Evolutionary conservation across 92 coral and sea anemone species (phyloP).

Genomic region (Scolanthus callimorphus): DNA sequence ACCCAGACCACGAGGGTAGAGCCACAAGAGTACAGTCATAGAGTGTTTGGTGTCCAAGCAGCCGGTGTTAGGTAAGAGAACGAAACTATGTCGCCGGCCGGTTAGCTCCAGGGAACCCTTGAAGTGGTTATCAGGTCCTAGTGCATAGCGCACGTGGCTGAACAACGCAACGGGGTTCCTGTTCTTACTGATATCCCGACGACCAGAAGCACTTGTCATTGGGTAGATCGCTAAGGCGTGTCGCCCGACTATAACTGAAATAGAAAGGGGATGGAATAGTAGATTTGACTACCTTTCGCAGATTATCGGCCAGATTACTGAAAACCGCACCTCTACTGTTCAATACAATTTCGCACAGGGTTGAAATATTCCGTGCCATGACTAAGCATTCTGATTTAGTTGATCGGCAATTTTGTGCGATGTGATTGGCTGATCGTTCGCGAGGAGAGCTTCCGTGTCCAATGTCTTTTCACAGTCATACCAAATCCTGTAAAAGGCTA

Average conservation of each 20-base stretch:
- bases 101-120: slow-evolving; percentile 40
- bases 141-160: slow-evolving; percentile 28
- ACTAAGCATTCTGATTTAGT: too few relatives aligned
- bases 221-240: slow-evolving; percentile 51
- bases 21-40: slow-evolving; percentile 60
- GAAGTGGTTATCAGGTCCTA: slow-evolving; percentile 34
- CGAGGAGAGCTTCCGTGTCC: too few relatives aligned
- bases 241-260: slow-evolving; percentile 27
- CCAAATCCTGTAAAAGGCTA: too few relatives aligned
- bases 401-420: too few relatives aligned
- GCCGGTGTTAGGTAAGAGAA: slow-evolving; percentile 40
- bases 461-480: too few relatives aligned
- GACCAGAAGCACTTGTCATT: slow-evolving; percentile 31
- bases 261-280: too few relatives aligned
- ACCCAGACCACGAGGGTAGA: slow-evolving; percentile 59
- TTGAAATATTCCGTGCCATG: too few relatives aligned
- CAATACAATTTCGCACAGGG: too few relatives aligned
- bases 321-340: too few relatives aligned
- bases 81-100: slow-evolving; percentile 49
- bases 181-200: slow-evolving; percentile 30
- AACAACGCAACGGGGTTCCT: slow-evolving; percentile 45
- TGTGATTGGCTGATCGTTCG: too few relatives aligned
- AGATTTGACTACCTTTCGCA: too few relatives aligned
- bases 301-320: too few relatives aligned
- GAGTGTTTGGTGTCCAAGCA: slow-evolving; percentile 56